These are phyloP conservation scores for fruit fly (Drosophila melanogaster) DNA, from an alignment of 1,140 invertebrate genomes.

Conservation along the genomic window Release_6_plus_ISO1_MT NC_004354.4:2299001-2299500, in stretches of 20 bases:
- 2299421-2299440: constrained; percentile 17
- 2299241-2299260: not conserved
- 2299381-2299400: constrained; percentile 5
- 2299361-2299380: constrained; percentile 50
- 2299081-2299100: constrained; percentile 42
- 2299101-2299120: constrained; percentile 6
- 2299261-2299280: too few species aligned
- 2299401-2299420: constrained; percentile 32
- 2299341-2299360: constrained; percentile 64
- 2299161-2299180: not conserved
- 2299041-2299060: constrained; percentile 8
- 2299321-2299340: constrained; percentile 51
- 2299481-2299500: not conserved
- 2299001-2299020: constrained; percentile 33
- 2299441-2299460: not conserved
- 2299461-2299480: not conserved
- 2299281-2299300: constrained; percentile 10
- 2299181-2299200: too few species aligned
- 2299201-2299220: not conserved
- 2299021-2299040: constrained; percentile 2
- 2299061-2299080: constrained; percentile 63
- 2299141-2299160: not conserved
- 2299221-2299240: not conserved
- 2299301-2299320: not conserved
- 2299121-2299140: not conserved